These are phyloP conservation scores for Conus betulinus DNA, from an alignment of 1,140 invertebrate species.

Conservation along the genomic window DNA sequence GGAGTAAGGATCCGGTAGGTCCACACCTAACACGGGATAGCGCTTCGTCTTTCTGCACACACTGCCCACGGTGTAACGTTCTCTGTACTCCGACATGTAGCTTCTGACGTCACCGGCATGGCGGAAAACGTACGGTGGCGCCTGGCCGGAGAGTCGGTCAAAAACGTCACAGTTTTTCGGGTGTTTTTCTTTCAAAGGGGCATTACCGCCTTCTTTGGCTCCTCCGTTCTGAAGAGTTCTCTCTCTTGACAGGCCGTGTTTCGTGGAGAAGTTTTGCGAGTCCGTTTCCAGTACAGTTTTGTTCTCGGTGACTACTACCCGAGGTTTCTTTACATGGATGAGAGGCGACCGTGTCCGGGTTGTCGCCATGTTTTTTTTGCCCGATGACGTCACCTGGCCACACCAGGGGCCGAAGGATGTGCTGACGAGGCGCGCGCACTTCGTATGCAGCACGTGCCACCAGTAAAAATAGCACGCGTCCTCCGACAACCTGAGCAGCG, in stretches of 20 bases:
- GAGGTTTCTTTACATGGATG: not conserved
- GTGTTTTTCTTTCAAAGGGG: not conserved
- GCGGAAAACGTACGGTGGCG: not conserved
- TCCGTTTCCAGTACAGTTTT: not conserved
- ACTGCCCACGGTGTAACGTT: not conserved
- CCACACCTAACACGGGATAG: not conserved
- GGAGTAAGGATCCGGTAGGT: not conserved
- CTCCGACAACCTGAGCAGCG: not conserved
- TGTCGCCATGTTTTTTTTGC: not conserved
- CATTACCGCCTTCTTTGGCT: not conserved
- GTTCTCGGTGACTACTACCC: not conserved
- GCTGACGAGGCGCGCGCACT: not conserved
- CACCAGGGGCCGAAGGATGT: conserved; percentile 7
- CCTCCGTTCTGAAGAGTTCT: not conserved
- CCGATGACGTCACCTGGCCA: not conserved
- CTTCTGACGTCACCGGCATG: not conserved
- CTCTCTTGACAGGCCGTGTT: not conserved
- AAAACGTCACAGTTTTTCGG: not conserved
- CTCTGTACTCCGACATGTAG: conserved; percentile 15
- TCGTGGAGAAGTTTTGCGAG: not conserved
- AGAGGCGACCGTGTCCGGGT: not conserved
- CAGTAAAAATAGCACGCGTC: not conserved
- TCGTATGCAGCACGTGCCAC: not conserved
- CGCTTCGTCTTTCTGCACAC: not conserved
- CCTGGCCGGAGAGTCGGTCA: conserved; percentile 10